Base-by-base conservation (phyloP, 2,797 vertebrate species). In the Phataginus tricuspis region DNA sequence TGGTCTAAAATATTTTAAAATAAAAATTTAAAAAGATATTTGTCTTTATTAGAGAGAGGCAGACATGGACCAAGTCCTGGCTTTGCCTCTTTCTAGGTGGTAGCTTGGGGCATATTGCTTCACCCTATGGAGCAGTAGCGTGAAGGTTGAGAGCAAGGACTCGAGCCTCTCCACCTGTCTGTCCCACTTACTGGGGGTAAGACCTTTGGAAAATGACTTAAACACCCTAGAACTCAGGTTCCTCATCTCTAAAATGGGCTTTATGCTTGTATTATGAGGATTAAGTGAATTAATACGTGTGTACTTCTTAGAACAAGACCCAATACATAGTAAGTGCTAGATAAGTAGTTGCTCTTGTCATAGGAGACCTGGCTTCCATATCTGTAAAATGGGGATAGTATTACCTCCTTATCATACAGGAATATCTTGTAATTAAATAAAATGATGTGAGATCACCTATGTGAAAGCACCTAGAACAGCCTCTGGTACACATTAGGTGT, bases 341-440 rank as follows among this genome's bases (percentile, higher is more conserved):
- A 29, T 16, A 83, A 51, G 6, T 59, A 27, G 68, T 82, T 91
- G 68, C 53, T 88, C 19, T 80, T 86, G 75, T 57, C 55, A 13
- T 9, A 37, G 59, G 21, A 93, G 14, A 87, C 37, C 53, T 74
- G 37, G 25, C 92, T 78, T 79, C 39, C 72, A 74, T 15, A 34
- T 80, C 55, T 75, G 51, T 72, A 84, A 93, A 90, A 77, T 88
- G 64, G 71, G 34, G 16, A 45, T 37, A 69, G 21, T 66, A 29
- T 55, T 82, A 53, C 7, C 19, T 55, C 82, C 29, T 90, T 88
- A 64, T 18, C 23, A 85, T 59, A 37, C 11, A 53, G 57, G 45
- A 49, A 5, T 55, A 72, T 42, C 82, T 87, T 79, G 72, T 82
- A 80, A 72, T 94, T 63, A 74, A 82, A 45, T 77, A 74, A 95